phyloP scores from a whole-genome alignment of 2,888 invertebrate genomes.

The Oligia strigilis region DNA sequence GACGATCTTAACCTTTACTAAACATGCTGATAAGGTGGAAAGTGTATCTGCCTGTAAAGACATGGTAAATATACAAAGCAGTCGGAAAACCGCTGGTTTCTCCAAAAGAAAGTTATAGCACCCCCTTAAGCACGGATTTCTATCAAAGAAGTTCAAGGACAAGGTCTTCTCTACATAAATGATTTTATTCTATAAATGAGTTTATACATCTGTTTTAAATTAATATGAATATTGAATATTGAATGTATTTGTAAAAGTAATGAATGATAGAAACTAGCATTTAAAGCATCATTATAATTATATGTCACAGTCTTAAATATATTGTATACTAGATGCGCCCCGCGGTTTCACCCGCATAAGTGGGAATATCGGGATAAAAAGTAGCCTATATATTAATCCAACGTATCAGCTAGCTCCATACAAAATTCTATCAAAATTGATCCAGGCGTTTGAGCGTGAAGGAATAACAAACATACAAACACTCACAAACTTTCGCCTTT shows the following conservation, averaged over 20 bases:
- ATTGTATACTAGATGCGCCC: not conserved
- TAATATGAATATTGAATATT: not conserved
- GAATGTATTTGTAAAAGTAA: not conserved
- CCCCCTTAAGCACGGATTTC: not conserved
- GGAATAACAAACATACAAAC: no score
- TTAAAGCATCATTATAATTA: not conserved
- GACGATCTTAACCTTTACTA: constrained; percentile 31
- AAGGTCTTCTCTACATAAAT: no score
- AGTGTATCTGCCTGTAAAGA: not conserved
- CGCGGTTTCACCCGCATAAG: no score
- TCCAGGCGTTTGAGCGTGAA: no score
- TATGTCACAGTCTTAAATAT: no score
- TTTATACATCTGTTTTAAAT: not conserved
- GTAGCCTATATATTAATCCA: no score
- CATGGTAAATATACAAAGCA: not conserved
- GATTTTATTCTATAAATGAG: not conserved
- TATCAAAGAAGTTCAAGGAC: not conserved
- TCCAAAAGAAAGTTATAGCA: not conserved
- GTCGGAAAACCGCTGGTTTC: no score
- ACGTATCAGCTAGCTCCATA: no score
- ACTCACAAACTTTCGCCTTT: no score
- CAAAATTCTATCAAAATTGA: no score
- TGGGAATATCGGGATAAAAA: no score
- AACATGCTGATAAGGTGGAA: constrained; percentile 35
- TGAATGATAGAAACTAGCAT: not conserved